Base-by-base conservation (phyloP, 2,113 vertebrate genomes). In the Kobus ellipsiprymnus region DNA sequence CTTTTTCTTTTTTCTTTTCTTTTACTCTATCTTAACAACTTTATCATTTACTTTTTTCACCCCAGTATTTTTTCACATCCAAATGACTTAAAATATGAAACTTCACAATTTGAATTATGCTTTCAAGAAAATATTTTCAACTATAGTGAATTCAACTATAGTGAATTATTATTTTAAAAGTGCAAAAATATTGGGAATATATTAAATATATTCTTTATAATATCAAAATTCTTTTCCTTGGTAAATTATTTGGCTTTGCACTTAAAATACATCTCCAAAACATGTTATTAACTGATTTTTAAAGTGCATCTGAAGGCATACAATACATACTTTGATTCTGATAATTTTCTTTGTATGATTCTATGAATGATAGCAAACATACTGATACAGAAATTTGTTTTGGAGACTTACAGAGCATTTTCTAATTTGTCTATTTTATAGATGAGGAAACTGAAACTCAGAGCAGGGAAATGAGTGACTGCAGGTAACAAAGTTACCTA, bases 161-260 rank as follows among this genome's bases (percentile, higher is more conserved):
- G 81, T 46, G 50, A 89, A 84, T 81, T 40, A 55, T 52, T 87
- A 10, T 78, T 94, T 96, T 78, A 48, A 80, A 67, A 87, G 81
- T 84, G 27, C 12, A 90, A 92, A 96, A 94, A 40, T 40, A 48
- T 23, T 55, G 10, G 62, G 48, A 85, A 55, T 23, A 15, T 27
- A 82, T 89, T 80, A 74, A 85, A 78, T 55, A 93, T 87, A 48
- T 44, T 57, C 5, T 36, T 96, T 84, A 71, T 2, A 85, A 44
- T 77, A 55, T 90, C 21, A 83, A 55, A 88, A 50, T 96, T 97
- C 44, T 92, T 84, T 95, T 78, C 16, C 44, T 90, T 96, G 55
- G 91, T 93, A 25, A 64, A 87, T 80, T 87, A 78, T 94, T 95
- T 97, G 91, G 64, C 40, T 23, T 40, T 44, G 7, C 86, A n/a